Conservation (phyloP, 2,888 invertebrate species). For the Melieria picta region DNA sequence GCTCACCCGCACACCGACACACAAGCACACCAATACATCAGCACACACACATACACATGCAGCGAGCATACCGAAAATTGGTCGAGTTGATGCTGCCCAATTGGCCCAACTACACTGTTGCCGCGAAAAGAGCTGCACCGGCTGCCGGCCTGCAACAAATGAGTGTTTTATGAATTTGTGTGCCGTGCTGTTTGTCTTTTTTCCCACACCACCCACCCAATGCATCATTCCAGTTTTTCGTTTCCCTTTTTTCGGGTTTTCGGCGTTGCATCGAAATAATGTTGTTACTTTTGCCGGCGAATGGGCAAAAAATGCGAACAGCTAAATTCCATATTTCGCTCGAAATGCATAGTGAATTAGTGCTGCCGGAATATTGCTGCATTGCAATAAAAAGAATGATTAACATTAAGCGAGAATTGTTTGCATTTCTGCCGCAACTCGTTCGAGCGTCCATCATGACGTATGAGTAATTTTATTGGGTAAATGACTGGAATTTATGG, state of each 20-base stretch:
- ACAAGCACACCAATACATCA: background rate
- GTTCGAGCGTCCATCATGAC: background rate
- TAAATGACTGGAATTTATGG: no score
- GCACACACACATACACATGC: background rate
- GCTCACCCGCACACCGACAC: background rate
- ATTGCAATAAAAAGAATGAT: slow-evolving; percentile 13
- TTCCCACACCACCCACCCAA: background rate
- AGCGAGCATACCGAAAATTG: background rate
- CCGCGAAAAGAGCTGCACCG: no score
- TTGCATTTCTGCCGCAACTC: no score
- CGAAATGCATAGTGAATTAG: slow-evolving; percentile 28
- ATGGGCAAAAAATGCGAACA: background rate
- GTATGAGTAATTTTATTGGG: slow-evolving; percentile 10
- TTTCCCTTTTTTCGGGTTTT: background rate
- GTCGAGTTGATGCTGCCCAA: slow-evolving; percentile 13
- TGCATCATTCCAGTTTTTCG: background rate
- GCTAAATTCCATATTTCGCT: background rate
- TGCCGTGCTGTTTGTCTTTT: slow-evolving; percentile 1
- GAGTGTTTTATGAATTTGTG: slow-evolving; percentile 1
- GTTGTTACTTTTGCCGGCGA: slow-evolving; percentile 4
- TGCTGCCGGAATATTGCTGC: slow-evolving; percentile 25
- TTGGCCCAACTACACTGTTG: background rate
- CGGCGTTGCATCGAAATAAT: slow-evolving; percentile 1
- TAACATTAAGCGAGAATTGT: background rate
- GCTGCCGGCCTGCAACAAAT: background rate